These are phyloP conservation scores for Therioaphis trifolii DNA, from an alignment of 2,888 invertebrate species.

Conservation along the genomic window DNA sequence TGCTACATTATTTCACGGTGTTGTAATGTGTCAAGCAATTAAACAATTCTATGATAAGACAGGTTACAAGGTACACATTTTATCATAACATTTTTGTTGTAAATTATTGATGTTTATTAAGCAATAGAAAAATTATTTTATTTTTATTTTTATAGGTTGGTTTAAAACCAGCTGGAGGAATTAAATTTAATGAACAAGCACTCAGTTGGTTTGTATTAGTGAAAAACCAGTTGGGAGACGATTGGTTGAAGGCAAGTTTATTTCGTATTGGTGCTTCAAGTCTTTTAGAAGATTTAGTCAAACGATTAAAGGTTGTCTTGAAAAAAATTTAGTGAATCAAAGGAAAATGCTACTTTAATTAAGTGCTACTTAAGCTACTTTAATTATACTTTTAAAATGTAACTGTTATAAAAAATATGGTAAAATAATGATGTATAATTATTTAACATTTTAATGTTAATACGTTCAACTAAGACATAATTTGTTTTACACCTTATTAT, in stretches of 20 bases:
- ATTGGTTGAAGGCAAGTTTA: slow-evolving; percentile 83
- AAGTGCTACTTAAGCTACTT: too few relatives aligned
- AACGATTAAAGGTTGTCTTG: slow-evolving; percentile 47
- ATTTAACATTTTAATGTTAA: too few relatives aligned
- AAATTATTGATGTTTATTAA: slow-evolving; percentile 20
- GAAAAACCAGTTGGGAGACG: slow-evolving; percentile 83
- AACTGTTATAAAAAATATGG: neutral
- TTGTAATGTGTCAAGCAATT: slow-evolving; percentile 95
- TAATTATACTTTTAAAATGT: neutral
- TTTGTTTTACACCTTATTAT: too few relatives aligned
- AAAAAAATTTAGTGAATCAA: slow-evolving; percentile 13
- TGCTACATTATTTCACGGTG: slow-evolving; percentile 89
- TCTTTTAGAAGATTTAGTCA: slow-evolving; percentile 81
- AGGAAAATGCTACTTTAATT: neutral
- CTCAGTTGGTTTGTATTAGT: slow-evolving; percentile 88
- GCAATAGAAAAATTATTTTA: slow-evolving; percentile 14
- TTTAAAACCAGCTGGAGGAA: slow-evolving; percentile 97
- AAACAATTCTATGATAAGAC: slow-evolving; percentile 79
- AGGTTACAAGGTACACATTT: slow-evolving; percentile 74
- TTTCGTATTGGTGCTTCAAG: slow-evolving; percentile 97
- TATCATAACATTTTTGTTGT: slow-evolving; percentile 25
- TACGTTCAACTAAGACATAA: too few relatives aligned
- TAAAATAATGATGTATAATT: too few relatives aligned
- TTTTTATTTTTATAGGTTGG: slow-evolving; percentile 78
- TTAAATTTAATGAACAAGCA: slow-evolving; percentile 85